These are phyloP conservation scores for Meloidogyne exigua DNA, from an alignment of 1,140 invertebrate genomes.

Conservation along the genomic window DNA sequence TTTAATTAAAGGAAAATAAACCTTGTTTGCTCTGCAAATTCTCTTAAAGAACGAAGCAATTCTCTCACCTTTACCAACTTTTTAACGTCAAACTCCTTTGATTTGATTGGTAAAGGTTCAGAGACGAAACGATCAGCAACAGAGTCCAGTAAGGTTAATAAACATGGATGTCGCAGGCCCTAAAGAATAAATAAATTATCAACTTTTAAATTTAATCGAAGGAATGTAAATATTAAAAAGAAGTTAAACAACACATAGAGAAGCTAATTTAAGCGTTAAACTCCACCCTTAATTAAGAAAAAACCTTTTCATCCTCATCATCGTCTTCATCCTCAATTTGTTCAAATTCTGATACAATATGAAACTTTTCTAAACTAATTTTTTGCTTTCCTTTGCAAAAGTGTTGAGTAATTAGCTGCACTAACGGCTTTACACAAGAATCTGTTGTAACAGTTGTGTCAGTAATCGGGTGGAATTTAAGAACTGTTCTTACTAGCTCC, in stretches of 20 bases:
- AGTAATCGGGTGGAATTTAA: background rate
- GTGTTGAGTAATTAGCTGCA: background rate
- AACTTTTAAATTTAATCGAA: too few species aligned
- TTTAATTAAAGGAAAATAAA: background rate
- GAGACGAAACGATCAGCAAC: background rate
- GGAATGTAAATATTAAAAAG: too few species aligned
- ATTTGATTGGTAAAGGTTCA: background rate
- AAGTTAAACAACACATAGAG: too few species aligned
- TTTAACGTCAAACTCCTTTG: background rate
- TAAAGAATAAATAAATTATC: too few species aligned
- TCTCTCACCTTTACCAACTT: background rate
- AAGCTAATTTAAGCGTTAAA: too few species aligned
- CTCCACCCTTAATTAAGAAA: background rate
- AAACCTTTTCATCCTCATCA: conserved; percentile 4
- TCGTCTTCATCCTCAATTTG: background rate
- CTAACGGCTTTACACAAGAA: background rate
- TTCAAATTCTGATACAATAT: background rate
- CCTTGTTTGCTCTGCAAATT: background rate
- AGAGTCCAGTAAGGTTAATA: background rate
- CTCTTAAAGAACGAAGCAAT: conserved; percentile 1
- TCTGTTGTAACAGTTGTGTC: background rate
- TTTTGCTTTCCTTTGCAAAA: background rate
- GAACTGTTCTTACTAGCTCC: background rate
- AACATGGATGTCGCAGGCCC: background rate
- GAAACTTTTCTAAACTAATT: background rate